A percentile compares a stretch with the other conserved stretches of the same genome.
phyloP scores from a whole-genome alignment of 2,797 vertebrate species.

The Balearica regulorum region DNA sequence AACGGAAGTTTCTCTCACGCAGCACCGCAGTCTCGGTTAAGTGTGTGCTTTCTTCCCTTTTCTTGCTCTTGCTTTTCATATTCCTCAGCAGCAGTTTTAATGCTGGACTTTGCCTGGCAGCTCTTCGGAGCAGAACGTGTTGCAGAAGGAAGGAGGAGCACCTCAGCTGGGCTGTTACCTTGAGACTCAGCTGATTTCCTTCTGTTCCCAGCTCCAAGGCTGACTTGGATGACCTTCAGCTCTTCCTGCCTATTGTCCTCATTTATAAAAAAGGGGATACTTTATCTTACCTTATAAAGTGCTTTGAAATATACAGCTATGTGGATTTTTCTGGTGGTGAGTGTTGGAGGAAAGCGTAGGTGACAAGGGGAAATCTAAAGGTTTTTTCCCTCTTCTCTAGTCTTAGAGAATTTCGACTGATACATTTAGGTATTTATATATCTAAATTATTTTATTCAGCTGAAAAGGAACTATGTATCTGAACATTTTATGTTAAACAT shows the following conservation, averaged over 20 bases:
- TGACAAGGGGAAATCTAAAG: neutral
- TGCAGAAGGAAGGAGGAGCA: neutral
- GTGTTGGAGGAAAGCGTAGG: neutral
- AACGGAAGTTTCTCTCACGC: neutral
- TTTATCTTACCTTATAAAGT: neutral
- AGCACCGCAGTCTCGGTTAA: neutral
- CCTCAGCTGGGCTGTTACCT: neutral
- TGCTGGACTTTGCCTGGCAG: neutral
- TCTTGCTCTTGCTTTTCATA: neutral
- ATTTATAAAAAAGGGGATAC: neutral
- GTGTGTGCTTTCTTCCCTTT: neutral
- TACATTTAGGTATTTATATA: neutral
- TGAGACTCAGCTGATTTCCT: neutral
- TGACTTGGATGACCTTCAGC: neutral
- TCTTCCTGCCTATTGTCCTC: neutral
- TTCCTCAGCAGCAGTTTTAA: neutral
- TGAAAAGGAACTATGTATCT: neutral
- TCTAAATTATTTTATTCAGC: neutral
- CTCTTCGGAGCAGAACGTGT: neutral
- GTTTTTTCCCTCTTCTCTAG: neutral
- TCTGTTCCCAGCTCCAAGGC: neutral
- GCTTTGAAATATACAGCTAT: neutral
- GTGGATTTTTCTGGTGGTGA: neutral
- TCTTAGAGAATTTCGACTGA: neutral
- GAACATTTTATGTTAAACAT: neutral